phyloP scores from a whole-genome alignment of 2,797 vertebrate genomes.

The Coilia nasus region DNA sequence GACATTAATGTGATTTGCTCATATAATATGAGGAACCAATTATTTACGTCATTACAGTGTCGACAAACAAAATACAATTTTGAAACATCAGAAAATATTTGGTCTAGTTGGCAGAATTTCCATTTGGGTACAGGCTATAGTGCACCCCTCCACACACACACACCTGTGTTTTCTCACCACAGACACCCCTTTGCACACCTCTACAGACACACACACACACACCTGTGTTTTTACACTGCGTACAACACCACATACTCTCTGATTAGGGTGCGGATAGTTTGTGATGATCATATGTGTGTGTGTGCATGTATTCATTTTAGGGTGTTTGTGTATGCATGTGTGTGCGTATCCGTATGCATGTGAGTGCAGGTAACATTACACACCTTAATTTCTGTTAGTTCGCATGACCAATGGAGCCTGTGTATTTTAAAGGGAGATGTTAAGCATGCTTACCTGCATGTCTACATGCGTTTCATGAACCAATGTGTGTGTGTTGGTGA shows the following conservation, averaged over 20 bases:
- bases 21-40: too few relatives aligned
- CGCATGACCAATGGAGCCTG: neutral
- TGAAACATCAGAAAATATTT: too few relatives aligned
- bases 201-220: neutral
- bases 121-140: too few relatives aligned
- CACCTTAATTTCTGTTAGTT: too few relatives aligned
- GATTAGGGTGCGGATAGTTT: neutral
- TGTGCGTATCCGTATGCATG: too few relatives aligned
- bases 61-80: too few relatives aligned
- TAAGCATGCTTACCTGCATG: neutral
- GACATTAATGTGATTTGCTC: too few relatives aligned
- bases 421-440: neutral
- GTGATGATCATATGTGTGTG: neutral
- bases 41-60: too few relatives aligned
- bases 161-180: slow-evolving; percentile 67
- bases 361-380: neutral
- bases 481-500: neutral
- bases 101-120: too few relatives aligned
- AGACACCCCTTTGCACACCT: slow-evolving; percentile 33
- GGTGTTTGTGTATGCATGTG: neutral
- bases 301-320: neutral
- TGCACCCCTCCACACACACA: slow-evolving; percentile 55
- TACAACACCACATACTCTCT: slow-evolving; percentile 63
- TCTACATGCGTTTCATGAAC: neutral
- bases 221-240: slow-evolving; percentile 67